phyloP scores from a whole-genome alignment of 2,797 vertebrate genomes.

The Astyanax mexicanus region DNA sequence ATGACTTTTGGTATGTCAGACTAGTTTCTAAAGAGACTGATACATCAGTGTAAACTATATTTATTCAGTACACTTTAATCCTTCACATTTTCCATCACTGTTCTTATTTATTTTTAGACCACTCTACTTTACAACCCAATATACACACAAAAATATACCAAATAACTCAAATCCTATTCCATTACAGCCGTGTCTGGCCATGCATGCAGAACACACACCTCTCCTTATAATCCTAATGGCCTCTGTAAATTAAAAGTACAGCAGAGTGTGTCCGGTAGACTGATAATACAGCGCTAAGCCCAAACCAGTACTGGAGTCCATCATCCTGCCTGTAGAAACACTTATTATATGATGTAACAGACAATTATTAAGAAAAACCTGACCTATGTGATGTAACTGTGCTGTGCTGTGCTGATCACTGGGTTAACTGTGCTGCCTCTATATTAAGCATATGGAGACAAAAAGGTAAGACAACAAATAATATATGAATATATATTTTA shows the following conservation, averaged over 20 bases:
- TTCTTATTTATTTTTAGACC: no score
- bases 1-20: no score
- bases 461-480: no score
- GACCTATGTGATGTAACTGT: background rate
- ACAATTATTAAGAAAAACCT: background rate
- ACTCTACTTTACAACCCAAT: no score
- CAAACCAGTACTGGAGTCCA: constrained; percentile 3
- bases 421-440: background rate
- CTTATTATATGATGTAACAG: background rate
- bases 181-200: no score
- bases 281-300: constrained; percentile 34
- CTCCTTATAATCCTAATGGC: constrained; percentile 25
- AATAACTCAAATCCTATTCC: no score
- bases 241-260: constrained; percentile 37
- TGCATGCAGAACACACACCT: background rate
- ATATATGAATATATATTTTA: no score
- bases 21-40: no score
- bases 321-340: background rate
- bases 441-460: background rate
- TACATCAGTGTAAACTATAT: no score
- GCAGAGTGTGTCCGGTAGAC: constrained; percentile 8
- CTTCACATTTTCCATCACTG: no score
- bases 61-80: no score
- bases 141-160: no score
- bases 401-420: background rate